These are phyloP conservation scores for Cheumatopsyche charites DNA, from an alignment of 1,140 invertebrate species.

Conservation along the genomic window DNA sequence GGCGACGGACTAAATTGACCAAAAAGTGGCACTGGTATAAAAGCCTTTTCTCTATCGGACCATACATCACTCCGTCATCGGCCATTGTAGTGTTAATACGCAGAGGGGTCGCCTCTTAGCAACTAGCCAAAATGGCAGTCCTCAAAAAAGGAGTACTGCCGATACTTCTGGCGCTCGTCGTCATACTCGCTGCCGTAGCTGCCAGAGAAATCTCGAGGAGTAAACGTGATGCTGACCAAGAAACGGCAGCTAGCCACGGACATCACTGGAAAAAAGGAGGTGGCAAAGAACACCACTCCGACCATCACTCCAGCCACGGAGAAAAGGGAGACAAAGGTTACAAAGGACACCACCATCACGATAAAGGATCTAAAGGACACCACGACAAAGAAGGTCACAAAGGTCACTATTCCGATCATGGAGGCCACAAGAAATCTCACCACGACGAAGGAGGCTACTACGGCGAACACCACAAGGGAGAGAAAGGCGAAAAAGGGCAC, in stretches of 20 bases:
- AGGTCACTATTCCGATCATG: slow-evolving; percentile 72
- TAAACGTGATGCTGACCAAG: slow-evolving; percentile 39
- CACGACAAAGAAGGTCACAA: slow-evolving; percentile 72
- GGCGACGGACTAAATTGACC: slow-evolving; percentile 6
- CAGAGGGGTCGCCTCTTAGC: slow-evolving; percentile 1
- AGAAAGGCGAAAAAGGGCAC: slow-evolving; percentile 72
- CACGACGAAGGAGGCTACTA: slow-evolving; percentile 74
- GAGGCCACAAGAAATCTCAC: slow-evolving; percentile 75
- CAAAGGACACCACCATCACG: slow-evolving; percentile 64
- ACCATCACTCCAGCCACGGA: slow-evolving; percentile 63
- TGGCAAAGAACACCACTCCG: slow-evolving; percentile 54
- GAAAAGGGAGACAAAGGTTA: slow-evolving; percentile 67
- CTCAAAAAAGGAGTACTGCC: slow-evolving; percentile 41
- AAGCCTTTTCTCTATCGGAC: slow-evolving; percentile 18
- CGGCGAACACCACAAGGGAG: slow-evolving; percentile 74
- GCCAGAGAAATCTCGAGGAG: slow-evolving; percentile 41
- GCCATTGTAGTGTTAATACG: slow-evolving; percentile 30
- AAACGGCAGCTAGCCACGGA: slow-evolving; percentile 24
- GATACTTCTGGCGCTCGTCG: slow-evolving; percentile 29
- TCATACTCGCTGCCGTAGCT: slow-evolving; percentile 29
- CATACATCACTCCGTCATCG: slow-evolving; percentile 39
- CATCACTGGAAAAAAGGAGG: slow-evolving; percentile 43
- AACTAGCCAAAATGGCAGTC: slow-evolving; percentile 41
- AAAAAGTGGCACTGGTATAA: slow-evolving; percentile 42
- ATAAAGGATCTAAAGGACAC: slow-evolving; percentile 70